phyloP scores from a whole-genome alignment of 2,888 invertebrate genomes.

The Diplolepis rosae region DNA sequence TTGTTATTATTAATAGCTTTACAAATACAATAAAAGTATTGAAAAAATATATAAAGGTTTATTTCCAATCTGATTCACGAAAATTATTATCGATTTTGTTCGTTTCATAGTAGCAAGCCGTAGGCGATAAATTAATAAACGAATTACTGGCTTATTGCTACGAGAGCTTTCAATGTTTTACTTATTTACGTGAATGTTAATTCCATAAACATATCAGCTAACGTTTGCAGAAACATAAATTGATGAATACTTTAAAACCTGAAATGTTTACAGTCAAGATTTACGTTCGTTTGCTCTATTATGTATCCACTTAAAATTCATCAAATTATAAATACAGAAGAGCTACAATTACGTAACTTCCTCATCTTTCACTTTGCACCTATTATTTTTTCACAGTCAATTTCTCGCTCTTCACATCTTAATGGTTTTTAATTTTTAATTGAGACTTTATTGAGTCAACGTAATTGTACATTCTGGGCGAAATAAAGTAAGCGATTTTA shows the following conservation, averaged over 20 bases:
- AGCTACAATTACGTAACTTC: not conserved
- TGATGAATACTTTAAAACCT: constrained; percentile 47
- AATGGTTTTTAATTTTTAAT: too few relatives aligned
- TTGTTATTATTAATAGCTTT: too few relatives aligned
- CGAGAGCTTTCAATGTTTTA: constrained; percentile 41
- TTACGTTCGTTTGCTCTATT: constrained; percentile 16
- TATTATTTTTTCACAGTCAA: too few relatives aligned
- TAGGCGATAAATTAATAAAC: constrained; percentile 70
- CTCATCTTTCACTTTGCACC: too few relatives aligned
- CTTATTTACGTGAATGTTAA: constrained; percentile 45
- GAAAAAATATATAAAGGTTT: too few relatives aligned
- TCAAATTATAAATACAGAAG: not conserved
- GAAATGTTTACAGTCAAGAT: constrained; percentile 32
- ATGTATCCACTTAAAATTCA: constrained; percentile 27
- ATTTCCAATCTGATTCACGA: constrained; percentile 2
- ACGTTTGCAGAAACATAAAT: constrained; percentile 51
- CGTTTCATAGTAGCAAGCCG: constrained; percentile 58
- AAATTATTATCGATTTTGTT: constrained; percentile 49
- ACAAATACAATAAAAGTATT: too few relatives aligned
- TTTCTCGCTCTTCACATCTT: too few relatives aligned
- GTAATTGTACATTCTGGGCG: too few relatives aligned
- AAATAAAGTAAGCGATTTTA: too few relatives aligned
- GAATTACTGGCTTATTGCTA: constrained; percentile 67
- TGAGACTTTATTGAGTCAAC: too few relatives aligned
- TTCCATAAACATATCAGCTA: constrained; percentile 41